These are phyloP conservation scores for Morus bassanus DNA, from an alignment of 2,797 vertebrate species.

Conservation along the genomic window DNA sequence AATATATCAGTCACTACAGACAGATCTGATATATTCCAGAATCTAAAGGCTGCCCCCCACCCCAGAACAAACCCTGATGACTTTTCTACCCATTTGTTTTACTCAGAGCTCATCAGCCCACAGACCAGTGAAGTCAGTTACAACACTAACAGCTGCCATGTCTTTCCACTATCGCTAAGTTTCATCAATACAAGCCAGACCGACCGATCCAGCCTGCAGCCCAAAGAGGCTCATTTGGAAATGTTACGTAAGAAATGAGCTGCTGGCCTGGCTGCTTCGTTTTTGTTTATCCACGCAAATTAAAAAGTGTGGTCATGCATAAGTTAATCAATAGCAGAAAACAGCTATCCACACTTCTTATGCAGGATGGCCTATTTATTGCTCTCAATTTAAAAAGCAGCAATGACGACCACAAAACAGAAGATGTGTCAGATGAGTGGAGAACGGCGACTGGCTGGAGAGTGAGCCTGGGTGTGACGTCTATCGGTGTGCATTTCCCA, in stretches of 20 bases:
- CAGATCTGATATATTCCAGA: background rate
- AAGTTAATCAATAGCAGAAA: slow-evolving; percentile 52
- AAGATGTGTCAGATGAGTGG: background rate
- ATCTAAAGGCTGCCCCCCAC: background rate
- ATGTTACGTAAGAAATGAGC: slow-evolving; percentile 42
- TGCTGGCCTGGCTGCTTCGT: background rate
- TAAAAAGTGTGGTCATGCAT: slow-evolving; percentile 42
- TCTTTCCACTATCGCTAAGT: background rate
- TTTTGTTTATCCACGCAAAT: slow-evolving; percentile 55
- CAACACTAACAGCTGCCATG: background rate
- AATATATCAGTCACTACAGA: background rate
- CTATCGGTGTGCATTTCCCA: background rate
- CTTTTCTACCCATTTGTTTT: background rate
- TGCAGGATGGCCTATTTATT: slow-evolving; percentile 12
- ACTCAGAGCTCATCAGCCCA: background rate
- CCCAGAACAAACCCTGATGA: background rate
- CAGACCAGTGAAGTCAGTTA: background rate
- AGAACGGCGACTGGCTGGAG: background rate
- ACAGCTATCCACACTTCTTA: background rate
- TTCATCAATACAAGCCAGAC: slow-evolving; percentile 22
- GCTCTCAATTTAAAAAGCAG: slow-evolving; percentile 1
- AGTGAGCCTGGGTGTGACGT: rapidly evolving
- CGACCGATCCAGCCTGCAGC: background rate
- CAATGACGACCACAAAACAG: background rate
- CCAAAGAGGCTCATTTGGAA: slow-evolving; percentile 39